Conservation (phyloP, 2,797 vertebrate genomes). For the Mormyrus hasselquistii region DNA sequence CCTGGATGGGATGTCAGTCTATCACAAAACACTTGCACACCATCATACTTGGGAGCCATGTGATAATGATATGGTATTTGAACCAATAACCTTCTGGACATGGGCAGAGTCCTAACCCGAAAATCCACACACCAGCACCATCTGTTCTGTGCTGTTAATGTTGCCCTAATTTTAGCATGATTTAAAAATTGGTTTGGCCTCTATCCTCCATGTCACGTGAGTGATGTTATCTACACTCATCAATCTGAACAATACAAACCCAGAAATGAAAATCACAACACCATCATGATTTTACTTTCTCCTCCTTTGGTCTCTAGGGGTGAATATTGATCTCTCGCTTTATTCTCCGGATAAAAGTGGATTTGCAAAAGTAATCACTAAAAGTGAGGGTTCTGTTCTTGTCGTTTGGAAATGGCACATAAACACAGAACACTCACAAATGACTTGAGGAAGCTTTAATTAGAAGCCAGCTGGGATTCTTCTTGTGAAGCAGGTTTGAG, state of each 20-base stretch:
- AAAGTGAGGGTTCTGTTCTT: neutral
- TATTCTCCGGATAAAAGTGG: slow-evolving; percentile 18
- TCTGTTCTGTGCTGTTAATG: neutral
- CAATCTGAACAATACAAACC: neutral
- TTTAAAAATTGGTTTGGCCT: neutral
- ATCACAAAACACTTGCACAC: neutral
- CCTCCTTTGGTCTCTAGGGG: neutral
- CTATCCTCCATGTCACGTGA: neutral
- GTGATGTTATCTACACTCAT: neutral
- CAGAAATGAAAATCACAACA: neutral
- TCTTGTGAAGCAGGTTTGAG: neutral
- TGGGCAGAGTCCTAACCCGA: neutral
- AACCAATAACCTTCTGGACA: neutral
- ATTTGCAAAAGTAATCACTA: slow-evolving; percentile 4
- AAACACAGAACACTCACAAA: neutral
- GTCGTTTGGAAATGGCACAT: neutral
- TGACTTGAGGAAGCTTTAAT: slow-evolving; percentile 9
- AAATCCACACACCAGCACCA: neutral
- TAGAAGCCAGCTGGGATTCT: slow-evolving; percentile 16
- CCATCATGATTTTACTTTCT: neutral
- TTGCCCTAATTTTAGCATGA: neutral
- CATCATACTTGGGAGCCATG: neutral
- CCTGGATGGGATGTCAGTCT: neutral
- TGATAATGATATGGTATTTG: neutral
- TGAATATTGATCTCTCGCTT: neutral